Conservation (phyloP, 2,888 invertebrate species). For the Caenorhabditis virilis region DNA sequence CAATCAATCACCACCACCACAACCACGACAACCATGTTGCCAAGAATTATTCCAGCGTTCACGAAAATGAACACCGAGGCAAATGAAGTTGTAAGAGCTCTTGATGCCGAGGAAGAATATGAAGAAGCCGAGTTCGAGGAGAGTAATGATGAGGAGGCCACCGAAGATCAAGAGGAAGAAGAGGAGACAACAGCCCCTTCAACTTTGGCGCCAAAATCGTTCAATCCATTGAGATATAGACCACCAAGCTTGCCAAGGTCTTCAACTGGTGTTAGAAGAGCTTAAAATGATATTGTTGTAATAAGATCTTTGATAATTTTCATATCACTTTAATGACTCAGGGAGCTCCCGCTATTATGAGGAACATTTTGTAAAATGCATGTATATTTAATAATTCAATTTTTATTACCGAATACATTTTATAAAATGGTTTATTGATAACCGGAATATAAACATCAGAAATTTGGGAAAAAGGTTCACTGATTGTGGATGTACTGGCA, state of each 20-base stretch:
- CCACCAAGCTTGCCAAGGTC: constrained; percentile 44
- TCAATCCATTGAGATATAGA: constrained; percentile 64
- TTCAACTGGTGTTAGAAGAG: constrained; percentile 44
- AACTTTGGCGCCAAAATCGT: constrained; percentile 39
- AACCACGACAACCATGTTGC: constrained; percentile 15
- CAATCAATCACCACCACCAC: constrained; percentile 28
- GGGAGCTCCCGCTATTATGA: too few species aligned
- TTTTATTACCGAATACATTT: too few species aligned
- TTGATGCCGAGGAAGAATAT: constrained; percentile 9
- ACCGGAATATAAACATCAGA: too few species aligned
- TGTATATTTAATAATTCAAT: too few species aligned
- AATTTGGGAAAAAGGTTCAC: too few species aligned
- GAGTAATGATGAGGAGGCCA: constrained; percentile 28
- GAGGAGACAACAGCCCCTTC: constrained; percentile 18
- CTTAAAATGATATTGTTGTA: too few species aligned
- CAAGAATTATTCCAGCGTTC: constrained; percentile 31
- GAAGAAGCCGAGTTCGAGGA: too few species aligned
- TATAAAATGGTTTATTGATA: too few species aligned
- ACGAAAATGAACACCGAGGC: constrained; percentile 14
- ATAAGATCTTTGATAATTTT: too few species aligned
- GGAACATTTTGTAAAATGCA: too few species aligned
- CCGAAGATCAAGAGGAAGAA: constrained; percentile 23
- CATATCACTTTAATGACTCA: too few species aligned
- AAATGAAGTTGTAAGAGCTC: constrained; percentile 11
- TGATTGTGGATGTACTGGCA: too few species aligned